Evolutionary conservation across 2,888 invertebrate genomes (phyloP), one percentile per base, ranked within the genome.

Genomic region (Perdita meconis): DNA sequence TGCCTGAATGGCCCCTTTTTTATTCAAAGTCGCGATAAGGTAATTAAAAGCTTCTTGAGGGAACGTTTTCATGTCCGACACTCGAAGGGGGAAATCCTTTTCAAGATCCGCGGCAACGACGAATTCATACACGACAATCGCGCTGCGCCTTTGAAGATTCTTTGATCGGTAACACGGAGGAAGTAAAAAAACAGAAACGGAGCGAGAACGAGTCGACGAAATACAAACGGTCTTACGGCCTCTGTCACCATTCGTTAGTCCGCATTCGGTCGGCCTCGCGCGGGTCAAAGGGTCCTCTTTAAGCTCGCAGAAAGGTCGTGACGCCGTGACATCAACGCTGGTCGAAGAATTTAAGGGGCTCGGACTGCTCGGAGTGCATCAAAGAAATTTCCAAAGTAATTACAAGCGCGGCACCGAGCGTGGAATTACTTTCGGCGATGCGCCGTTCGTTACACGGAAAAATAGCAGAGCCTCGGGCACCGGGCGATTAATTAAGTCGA

Each of bases 401-500:
- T 76, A 79, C 60, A 81, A 81, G 34, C 57, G 56, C 51, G 67
- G 42, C 56, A 68, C 64, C 34, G 0, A 30, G 36, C 53, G 47
- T 12, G 51, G 60, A 67, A 72, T 67, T 78, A 66, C 64, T 65
- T 66, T 57, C 56, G n/a, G 19, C 16, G 64, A 30, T 30, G 51
- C 64, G 38, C 42, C 34, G 59, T 67, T 79, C 66, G 50, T 78
- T 69, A 64, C 59, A 59, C 36, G 63, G 81, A 80, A 68, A 80
- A 80, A 81, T 61, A 44, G 64, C 26, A 38, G 40, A 36, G 12
- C 22, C 53, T 8, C 42, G 22, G 59, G 51, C 55, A 64, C 56
- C 74, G 72, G 71, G 76, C 75, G 66, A 81, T 84, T 84, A 81
- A 86, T 84, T 79, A 76, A 80, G 78, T 73, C 65, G 74, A 55